phyloP scores from a whole-genome alignment of 2,888 invertebrate species.

The Tenthredo mesomela region DNA sequence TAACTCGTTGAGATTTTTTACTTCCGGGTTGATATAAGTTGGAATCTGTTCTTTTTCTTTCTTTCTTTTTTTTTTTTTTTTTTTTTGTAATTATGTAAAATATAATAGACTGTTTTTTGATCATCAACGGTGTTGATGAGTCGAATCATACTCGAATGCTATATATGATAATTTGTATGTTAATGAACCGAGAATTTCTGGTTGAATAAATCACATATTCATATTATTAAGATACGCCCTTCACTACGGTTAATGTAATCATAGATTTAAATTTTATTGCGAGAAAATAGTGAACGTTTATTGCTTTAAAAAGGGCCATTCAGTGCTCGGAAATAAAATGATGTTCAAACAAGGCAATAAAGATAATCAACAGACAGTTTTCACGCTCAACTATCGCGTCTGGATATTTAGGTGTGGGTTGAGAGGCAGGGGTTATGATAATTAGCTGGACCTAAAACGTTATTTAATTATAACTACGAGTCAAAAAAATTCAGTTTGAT shows the following conservation, averaged over 20 bases:
- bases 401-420: not conserved
- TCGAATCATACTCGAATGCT: not conserved
- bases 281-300: slow-evolving; percentile 49
- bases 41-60: too few species aligned
- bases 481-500: too few species aligned
- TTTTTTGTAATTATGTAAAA: not conserved
- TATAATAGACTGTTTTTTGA: not conserved
- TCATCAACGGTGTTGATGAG: not conserved
- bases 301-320: slow-evolving; percentile 46
- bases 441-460: slow-evolving; percentile 24
- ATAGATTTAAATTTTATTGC: slow-evolving; percentile 38
- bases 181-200: not conserved
- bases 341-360: slow-evolving; percentile 45
- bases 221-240: not conserved
- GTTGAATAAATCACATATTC: not conserved
- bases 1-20: too few species aligned
- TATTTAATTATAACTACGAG: slow-evolving; percentile 36
- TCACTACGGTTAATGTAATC: not conserved
- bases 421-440: slow-evolving; percentile 31
- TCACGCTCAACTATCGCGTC: slow-evolving; percentile 38
- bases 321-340: slow-evolving; percentile 39
- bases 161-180: not conserved
- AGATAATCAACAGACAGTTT: slow-evolving; percentile 48
- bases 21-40: not conserved
- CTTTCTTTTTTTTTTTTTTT: too few species aligned